These are phyloP conservation scores for Cyrtodaria siliqua DNA, from an alignment of 2,888 invertebrate genomes.

Conservation along the genomic window DNA sequence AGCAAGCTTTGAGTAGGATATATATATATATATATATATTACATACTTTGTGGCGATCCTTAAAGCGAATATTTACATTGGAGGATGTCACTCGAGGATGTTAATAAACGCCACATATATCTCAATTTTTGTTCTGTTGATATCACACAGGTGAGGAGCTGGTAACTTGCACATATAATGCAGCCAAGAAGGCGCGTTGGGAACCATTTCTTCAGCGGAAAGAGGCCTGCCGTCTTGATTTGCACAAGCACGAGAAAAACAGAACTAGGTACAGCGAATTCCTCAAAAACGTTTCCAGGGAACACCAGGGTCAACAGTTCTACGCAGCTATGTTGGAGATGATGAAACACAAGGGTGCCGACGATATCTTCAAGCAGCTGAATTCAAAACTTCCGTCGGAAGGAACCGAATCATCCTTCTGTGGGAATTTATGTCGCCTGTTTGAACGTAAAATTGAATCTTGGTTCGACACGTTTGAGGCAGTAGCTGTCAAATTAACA, in stretches of 20 bases:
- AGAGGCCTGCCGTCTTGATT: slow-evolving; percentile 78
- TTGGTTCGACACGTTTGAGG: slow-evolving; percentile 78
- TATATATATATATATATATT: no score
- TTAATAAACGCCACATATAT: no score
- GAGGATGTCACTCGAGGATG: no score
- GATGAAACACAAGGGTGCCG: slow-evolving; percentile 73
- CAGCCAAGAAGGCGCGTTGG: slow-evolving; percentile 68
- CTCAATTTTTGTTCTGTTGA: no score
- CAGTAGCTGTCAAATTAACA: slow-evolving; percentile 75
- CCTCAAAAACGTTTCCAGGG: slow-evolving; percentile 69
- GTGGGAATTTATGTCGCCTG: slow-evolving; percentile 72
- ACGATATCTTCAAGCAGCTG: slow-evolving; percentile 69
- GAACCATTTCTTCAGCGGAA: slow-evolving; percentile 71
- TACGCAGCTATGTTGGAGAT: slow-evolving; percentile 68
- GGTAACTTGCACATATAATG: slow-evolving; percentile 71
- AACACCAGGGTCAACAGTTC: slow-evolving; percentile 76
- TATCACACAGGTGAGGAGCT: slow-evolving; percentile 61
- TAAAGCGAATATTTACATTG: no score
- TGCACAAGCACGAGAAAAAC: slow-evolving; percentile 75
- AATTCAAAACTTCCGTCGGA: slow-evolving; percentile 39
- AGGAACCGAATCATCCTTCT: slow-evolving; percentile 59
- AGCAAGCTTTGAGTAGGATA: no score
- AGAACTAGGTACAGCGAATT: slow-evolving; percentile 71
- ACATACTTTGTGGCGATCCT: no score
- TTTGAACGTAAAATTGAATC: slow-evolving; percentile 76